Evolutionary conservation across 1,140 invertebrate species (phyloP), one percentile per base, ranked within the genome.

Genomic region (Pseudomyrmex pallidus): DNA sequence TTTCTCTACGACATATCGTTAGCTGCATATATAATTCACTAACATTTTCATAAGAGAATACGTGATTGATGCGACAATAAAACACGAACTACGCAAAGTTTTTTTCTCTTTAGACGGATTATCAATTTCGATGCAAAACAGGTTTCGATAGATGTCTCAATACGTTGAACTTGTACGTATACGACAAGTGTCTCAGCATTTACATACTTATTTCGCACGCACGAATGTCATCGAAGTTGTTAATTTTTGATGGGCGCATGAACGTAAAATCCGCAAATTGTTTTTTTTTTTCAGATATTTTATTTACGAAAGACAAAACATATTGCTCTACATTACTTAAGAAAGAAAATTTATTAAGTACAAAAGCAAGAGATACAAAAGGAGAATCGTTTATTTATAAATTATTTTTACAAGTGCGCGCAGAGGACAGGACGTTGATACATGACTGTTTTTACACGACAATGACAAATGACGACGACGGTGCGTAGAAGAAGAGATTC

Each of bases 251-350:
- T 44, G 44, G 57, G 5, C 50, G 9, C 3, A 15, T 7, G 44
- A 1, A 22, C 5, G 13, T 68, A 72, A 80, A 52, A 52, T 52
- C 50, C 20, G 20, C 10, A 46, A 13, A 46, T 15, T 7, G 46
- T 9, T 78, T 12, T 10, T 78, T 12, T 10, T 84, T 68, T 74
- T 74, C 66, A 64, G 66, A 52, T 52, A 22, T 85, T 90, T 35
- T 89, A 90, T 88, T 89, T 86, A 87, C 9, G 46, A 89, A 88
- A 89, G 72, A 54, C 80, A 57, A 15, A 61, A 88, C 86, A 50
- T 25, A 25, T 15, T 46, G 4, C 63, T 48, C 54, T 66, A 80
- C 56, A 72, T 25, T 9, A 8, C 35, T 35, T 25, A 25, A 77
- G 46, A 66, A 20, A 64, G 25, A 59, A n/a, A 70, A 63, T 57